A percentile compares a stretch with the other conserved stretches of the same genome.
These are phyloP conservation scores for Brachyrhaphis roseni DNA, from an alignment of 2,797 vertebrate species.

Conservation along the genomic window DNA sequence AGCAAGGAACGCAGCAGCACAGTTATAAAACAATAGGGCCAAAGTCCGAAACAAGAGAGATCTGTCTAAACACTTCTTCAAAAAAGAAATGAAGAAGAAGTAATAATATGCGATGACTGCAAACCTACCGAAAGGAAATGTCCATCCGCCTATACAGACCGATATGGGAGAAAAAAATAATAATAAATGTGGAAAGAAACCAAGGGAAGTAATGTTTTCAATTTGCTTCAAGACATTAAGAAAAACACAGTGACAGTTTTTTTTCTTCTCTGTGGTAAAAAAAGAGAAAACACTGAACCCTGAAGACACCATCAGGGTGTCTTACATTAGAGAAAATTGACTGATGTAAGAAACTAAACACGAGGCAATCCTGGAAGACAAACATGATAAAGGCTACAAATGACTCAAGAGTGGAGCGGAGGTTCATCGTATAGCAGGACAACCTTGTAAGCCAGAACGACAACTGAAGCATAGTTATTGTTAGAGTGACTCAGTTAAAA, in stretches of 20 bases:
- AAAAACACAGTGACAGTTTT: background rate
- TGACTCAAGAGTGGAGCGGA: background rate
- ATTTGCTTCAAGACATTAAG: background rate
- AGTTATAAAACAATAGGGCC: too few relatives aligned
- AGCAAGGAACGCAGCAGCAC: too few relatives aligned
- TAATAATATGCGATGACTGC: too few relatives aligned
- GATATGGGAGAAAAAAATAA: too few relatives aligned
- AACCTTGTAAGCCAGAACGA: background rate
- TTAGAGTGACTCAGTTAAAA: background rate
- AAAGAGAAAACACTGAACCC: background rate
- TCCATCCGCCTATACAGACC: too few relatives aligned
- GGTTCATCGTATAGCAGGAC: background rate
- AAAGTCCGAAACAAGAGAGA: too few relatives aligned
- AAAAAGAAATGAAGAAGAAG: too few relatives aligned
- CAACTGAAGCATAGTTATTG: background rate
- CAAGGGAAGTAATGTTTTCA: too few relatives aligned
- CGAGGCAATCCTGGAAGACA: background rate
- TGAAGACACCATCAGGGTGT: background rate
- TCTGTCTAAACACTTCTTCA: too few relatives aligned
- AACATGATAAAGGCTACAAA: background rate
- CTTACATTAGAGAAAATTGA: too few relatives aligned
- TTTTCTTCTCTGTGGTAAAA: background rate
- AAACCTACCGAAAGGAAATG: too few relatives aligned
- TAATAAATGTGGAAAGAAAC: too few relatives aligned
- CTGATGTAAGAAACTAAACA: background rate